A percentile compares a stretch with the other conserved stretches of the same genome.
Evolutionary conservation across 2,797 vertebrate species (phyloP).

Genomic region (Danio kyathit): DNA sequence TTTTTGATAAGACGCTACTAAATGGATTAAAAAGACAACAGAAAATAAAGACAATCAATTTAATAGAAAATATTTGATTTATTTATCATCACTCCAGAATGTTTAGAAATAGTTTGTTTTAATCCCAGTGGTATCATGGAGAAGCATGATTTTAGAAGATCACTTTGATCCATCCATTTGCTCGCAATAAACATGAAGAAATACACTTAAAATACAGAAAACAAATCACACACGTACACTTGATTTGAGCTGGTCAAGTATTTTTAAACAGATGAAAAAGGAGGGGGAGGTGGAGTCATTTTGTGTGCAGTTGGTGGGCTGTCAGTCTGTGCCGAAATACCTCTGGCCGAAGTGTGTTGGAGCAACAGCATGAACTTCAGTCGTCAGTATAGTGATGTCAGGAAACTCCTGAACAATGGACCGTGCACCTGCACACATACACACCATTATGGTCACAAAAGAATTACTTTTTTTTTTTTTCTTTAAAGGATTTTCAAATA

Average conservation of each 20-base stretch:
- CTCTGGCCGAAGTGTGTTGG: slow-evolving; percentile 98
- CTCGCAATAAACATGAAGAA: slow-evolving; percentile 10
- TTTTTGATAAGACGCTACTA: neutral
- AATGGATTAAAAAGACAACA: neutral
- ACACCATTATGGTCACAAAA: slow-evolving; percentile 11
- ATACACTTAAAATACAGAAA: slow-evolving; percentile 34
- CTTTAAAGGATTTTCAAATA: too few species aligned
- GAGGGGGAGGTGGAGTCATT: too few species aligned
- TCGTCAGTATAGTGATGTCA: slow-evolving; percentile 97
- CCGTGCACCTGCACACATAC: slow-evolving; percentile 86
- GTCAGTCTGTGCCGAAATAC: slow-evolving; percentile 95
- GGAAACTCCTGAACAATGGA: slow-evolving; percentile 98
- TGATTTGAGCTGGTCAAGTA: neutral
- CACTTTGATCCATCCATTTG: neutral
- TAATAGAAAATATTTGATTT: slow-evolving; percentile 49
- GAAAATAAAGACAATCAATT: slow-evolving; percentile 3
- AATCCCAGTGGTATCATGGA: slow-evolving; percentile 8
- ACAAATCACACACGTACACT: neutral
- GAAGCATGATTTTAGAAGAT: neutral
- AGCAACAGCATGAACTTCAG: slow-evolving; percentile 94
- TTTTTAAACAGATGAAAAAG: neutral
- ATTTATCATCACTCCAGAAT: neutral
- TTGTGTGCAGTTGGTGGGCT: neutral
- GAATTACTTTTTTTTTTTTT: too few species aligned
- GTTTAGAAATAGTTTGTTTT: slow-evolving; percentile 12